Conservation (phyloP, 2,797 vertebrate genomes). For the Malurus leucopterus region DNA sequence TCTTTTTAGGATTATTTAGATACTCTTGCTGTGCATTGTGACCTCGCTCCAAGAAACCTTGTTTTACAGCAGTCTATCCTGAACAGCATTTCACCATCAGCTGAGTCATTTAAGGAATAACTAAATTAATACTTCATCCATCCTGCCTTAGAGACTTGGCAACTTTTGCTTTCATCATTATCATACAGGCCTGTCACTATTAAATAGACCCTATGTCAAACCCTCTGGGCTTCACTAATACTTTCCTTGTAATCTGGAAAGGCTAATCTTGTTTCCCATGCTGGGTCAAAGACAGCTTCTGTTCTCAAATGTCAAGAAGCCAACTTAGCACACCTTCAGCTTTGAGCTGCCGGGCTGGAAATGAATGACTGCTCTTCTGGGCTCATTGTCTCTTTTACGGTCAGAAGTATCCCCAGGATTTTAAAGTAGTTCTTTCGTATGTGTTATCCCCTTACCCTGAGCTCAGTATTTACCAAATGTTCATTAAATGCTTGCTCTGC, state of each 20-base stretch:
- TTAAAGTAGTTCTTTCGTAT: neutral
- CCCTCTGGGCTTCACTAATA: conserved; percentile 8
- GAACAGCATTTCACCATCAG: conserved; percentile 24
- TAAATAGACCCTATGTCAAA: neutral
- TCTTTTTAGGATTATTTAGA: neutral
- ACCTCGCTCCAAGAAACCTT: neutral
- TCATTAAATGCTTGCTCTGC: neutral
- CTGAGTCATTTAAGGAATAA: conserved; percentile 8
- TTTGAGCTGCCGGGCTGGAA: conserved; percentile 10
- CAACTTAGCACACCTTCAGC: neutral
- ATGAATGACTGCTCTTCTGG: neutral
- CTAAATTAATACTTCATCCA: conserved; percentile 42
- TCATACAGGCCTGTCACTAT: neutral
- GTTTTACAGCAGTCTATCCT: conserved; percentile 20
- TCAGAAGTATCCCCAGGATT: neutral
- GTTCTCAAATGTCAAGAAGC: conserved; percentile 11
- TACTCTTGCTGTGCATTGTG: neutral
- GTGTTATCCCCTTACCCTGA: neutral
- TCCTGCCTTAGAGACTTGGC: conserved; percentile 11
- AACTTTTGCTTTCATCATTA: conserved; percentile 14
- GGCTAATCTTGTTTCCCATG: conserved; percentile 13
- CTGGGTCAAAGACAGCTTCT: neutral
- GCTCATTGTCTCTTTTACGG: neutral
- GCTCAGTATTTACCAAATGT: neutral
- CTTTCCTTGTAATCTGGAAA: conserved; percentile 27